A percentile compares a stretch with the other conserved stretches of the same genome.
phyloP scores from a whole-genome alignment of 1,140 invertebrate genomes.

The Drosophila athabasca region DNA sequence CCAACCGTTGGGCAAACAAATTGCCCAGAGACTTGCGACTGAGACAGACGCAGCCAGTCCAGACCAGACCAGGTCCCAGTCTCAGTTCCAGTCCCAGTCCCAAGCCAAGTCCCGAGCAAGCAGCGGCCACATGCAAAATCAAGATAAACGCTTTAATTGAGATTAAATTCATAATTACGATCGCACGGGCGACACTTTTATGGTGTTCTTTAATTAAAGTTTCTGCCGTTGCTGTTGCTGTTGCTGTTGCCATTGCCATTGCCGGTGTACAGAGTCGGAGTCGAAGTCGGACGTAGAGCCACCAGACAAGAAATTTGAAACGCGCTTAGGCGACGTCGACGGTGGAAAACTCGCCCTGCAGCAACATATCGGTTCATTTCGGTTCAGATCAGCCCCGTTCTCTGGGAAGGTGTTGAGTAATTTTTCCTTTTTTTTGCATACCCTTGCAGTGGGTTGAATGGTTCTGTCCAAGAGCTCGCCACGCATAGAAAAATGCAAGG shows the following conservation, averaged over 20 bases:
- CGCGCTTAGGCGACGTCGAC: slow-evolving; percentile 50
- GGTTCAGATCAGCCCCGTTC: slow-evolving; percentile 16
- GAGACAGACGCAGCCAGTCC: slow-evolving; percentile 17
- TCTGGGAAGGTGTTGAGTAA: slow-evolving; percentile 73
- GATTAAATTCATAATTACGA: slow-evolving; percentile 83
- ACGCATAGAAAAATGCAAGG: no score
- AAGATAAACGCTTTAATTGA: slow-evolving; percentile 82
- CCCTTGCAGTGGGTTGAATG: no score
- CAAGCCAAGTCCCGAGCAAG: slow-evolving; percentile 11
- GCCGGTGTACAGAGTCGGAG: slow-evolving; percentile 1
- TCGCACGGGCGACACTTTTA: slow-evolving; percentile 80
- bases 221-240: slow-evolving; percentile 44
- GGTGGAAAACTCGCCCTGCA: slow-evolving; percentile 47
- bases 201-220: slow-evolving; percentile 82
- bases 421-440: slow-evolving; percentile 31
- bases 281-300: slow-evolving; percentile 5
- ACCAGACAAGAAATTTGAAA: slow-evolving; percentile 72
- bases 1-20: slow-evolving; percentile 66
- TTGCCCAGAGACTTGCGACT: slow-evolving; percentile 37
- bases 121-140: slow-evolving; percentile 59
- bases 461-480: no score
- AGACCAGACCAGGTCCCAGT: slow-evolving; percentile 10
- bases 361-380: slow-evolving; percentile 38
- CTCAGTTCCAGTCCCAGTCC: not conserved
- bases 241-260: slow-evolving; percentile 23